Conservation (phyloP, 2,888 invertebrate genomes). For the Auanema freiburgensis region DNA sequence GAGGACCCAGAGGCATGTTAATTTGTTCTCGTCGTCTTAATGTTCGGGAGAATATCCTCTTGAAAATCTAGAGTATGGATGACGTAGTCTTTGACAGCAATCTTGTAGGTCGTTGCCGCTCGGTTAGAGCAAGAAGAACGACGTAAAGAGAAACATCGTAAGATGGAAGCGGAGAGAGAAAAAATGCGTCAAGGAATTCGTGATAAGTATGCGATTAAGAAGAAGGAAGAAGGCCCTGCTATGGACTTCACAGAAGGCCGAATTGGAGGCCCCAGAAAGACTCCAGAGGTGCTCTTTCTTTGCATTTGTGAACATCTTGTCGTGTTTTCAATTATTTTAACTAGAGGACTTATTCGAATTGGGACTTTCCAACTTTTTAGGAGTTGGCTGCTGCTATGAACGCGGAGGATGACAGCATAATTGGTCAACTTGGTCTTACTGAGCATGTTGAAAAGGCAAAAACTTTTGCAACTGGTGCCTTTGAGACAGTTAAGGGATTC, state of each 20-base stretch:
- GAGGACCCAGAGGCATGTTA: conserved; percentile 81
- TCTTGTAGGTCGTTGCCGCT: conserved; percentile 80
- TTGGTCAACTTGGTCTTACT: conserved; percentile 63
- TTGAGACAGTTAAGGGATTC: conserved; percentile 63
- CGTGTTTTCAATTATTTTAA: neutral
- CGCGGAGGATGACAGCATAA: conserved; percentile 72
- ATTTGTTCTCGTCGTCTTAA: too few relatives aligned
- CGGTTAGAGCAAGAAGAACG: conserved; percentile 95
- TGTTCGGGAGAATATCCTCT: too few relatives aligned
- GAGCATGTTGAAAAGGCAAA: conserved; percentile 65
- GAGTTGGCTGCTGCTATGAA: conserved; percentile 95
- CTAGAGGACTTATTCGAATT: neutral
- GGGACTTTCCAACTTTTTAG: conserved; percentile 65
- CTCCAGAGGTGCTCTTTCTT: conserved; percentile 76
- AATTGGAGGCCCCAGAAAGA: conserved; percentile 81
- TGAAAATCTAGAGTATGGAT: too few relatives aligned
- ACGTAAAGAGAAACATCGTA: conserved; percentile 97
- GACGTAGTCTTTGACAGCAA: neutral
- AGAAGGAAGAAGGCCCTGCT: conserved; percentile 83
- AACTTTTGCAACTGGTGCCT: conserved; percentile 60
- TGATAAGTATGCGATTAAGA: conserved; percentile 94
- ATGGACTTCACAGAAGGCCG: conserved; percentile 58
- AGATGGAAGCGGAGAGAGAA: conserved; percentile 98
- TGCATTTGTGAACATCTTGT: neutral
- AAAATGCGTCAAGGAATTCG: conserved; percentile 98